phyloP scores from a whole-genome alignment of 2,113 vertebrate genomes.

The Mus spicilegus region DNA sequence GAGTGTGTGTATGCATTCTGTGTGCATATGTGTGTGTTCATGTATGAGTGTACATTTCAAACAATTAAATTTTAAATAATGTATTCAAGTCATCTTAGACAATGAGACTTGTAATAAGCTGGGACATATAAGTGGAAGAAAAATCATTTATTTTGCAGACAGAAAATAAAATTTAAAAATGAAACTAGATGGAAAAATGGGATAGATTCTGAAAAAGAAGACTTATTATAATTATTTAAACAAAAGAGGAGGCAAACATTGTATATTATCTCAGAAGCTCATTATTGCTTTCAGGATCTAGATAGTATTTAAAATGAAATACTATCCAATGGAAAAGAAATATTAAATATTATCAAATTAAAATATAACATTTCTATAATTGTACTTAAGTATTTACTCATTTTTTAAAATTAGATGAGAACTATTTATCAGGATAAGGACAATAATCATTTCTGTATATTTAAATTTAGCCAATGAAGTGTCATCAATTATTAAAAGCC shows the following conservation, averaged over 20 bases:
- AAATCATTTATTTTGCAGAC: background rate
- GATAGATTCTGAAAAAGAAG: background rate
- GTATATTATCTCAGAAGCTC: background rate
- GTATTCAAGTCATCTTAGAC: too few relatives aligned
- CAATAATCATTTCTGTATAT: conserved; percentile 10
- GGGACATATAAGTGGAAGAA: background rate
- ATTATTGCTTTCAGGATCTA: background rate
- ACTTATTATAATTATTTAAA: conserved; percentile 12
- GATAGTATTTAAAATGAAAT: conserved; percentile 36
- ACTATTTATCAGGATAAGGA: conserved; percentile 20
- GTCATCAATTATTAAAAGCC: background rate
- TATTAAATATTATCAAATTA: background rate
- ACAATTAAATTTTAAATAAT: background rate
- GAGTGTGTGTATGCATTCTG: too few relatives aligned
- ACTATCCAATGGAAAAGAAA: background rate
- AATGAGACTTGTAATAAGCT: too few relatives aligned
- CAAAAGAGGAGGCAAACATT: background rate
- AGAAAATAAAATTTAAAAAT: conserved; percentile 28
- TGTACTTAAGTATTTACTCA: background rate
- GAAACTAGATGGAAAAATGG: background rate
- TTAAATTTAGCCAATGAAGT: background rate
- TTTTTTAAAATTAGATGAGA: background rate
- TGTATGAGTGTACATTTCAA: background rate
- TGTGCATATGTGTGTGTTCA: too few relatives aligned
- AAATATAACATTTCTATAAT: background rate